Evolutionary conservation across 2,113 vertebrate species (phyloP).

Genomic region (Gopherus evgoodei): DNA sequence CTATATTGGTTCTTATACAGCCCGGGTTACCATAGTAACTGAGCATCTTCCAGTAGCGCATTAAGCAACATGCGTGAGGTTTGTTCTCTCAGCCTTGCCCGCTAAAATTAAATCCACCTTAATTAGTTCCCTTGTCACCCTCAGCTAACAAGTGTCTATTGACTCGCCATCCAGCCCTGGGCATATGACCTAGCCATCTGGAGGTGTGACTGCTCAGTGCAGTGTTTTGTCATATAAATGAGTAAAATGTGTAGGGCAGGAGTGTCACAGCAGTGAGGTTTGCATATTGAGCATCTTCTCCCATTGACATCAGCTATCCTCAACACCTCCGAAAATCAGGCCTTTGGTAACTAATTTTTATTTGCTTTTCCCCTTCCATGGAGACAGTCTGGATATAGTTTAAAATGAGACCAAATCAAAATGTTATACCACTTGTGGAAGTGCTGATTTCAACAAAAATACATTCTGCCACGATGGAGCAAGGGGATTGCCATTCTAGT

Average conservation of each 20-base stretch:
- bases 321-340: not conserved
- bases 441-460: not conserved
- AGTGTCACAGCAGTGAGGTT: not conserved
- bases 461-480: not conserved
- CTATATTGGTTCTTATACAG: not conserved
- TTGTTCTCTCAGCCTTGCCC: constrained; percentile 24
- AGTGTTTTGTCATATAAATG: not conserved
- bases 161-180: not conserved
- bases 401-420: constrained; percentile 13
- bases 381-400: constrained; percentile 15
- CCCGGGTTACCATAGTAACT: not conserved
- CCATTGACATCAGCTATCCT: not conserved
- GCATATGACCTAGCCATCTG: not conserved
- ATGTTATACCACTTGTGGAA: not conserved
- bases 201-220: not conserved
- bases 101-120: not conserved
- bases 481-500: not conserved
- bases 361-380: constrained; percentile 47
- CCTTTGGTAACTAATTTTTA: not conserved
- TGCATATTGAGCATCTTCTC: not conserved
- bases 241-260: not conserved
- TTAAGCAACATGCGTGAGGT: constrained; percentile 29
- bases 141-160: constrained; percentile 8
- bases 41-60: constrained; percentile 28
- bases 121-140: not conserved